phyloP scores from a whole-genome alignment of 2,888 invertebrate species.

The Drosophila lutescens region DNA sequence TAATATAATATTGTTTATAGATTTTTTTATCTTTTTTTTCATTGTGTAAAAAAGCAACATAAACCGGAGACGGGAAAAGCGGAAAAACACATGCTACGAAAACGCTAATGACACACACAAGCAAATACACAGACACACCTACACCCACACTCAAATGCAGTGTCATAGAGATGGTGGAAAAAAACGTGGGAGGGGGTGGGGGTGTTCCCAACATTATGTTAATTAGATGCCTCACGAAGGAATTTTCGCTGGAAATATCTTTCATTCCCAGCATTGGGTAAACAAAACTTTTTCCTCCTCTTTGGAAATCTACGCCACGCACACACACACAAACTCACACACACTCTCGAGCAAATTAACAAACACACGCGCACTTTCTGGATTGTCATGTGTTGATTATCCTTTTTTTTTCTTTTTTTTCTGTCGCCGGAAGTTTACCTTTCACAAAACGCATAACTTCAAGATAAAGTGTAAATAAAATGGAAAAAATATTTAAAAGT shows the following conservation, averaged over 20 bases:
- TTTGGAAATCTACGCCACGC: constrained; percentile 35
- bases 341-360: constrained; percentile 2
- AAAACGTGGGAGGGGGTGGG: constrained; percentile 16
- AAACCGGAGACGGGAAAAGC: constrained; percentile 33
- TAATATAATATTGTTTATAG: too few relatives aligned
- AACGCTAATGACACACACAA: constrained; percentile 72
- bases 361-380: constrained; percentile 4
- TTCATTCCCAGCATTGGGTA: constrained; percentile 46
- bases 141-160: constrained; percentile 17
- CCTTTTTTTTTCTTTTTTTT: constrained; percentile 45
- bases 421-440: constrained; percentile 66
- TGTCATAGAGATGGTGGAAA: constrained; percentile 22
- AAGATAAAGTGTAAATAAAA: constrained; percentile 8
- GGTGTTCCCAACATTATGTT: constrained; percentile 45
- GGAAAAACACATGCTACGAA: constrained; percentile 62
- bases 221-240: constrained; percentile 44
- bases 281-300: constrained; percentile 34
- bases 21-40: not conserved
- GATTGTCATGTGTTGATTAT: constrained; percentile 75
- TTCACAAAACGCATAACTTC: constrained; percentile 11
- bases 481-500: not conserved
- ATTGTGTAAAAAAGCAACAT: constrained; percentile 1
- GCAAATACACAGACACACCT: constrained; percentile 11
- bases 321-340: constrained; percentile 1
- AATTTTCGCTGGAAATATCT: constrained; percentile 45